Evolutionary conservation across 2,797 vertebrate genomes (phyloP).

Genomic region (Octomys mimax): DNA sequence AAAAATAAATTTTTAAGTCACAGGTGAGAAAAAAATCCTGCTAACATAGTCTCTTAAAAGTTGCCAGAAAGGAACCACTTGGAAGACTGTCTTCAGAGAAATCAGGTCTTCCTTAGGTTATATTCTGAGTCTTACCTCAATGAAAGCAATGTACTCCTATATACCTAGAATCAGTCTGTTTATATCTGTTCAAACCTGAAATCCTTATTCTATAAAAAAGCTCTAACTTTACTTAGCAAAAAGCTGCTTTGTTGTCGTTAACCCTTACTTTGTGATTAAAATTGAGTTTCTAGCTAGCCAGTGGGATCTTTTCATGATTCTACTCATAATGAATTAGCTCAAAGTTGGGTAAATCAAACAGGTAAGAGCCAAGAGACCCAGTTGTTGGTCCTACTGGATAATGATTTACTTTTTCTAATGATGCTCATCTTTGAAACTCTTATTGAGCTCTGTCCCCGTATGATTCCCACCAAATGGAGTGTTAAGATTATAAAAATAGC

Average conservation of each 20-base stretch:
- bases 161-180: not conserved
- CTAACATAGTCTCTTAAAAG: not conserved
- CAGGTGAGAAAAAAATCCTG: not conserved
- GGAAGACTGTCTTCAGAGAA: not conserved
- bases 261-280: not conserved
- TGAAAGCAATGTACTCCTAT: not conserved
- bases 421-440: not conserved
- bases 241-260: not conserved
- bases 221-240: not conserved
- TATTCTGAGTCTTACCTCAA: not conserved
- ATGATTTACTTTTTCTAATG: not conserved
- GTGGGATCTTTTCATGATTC: accelerated
- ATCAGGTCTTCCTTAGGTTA: not conserved
- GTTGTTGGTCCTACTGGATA: not conserved
- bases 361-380: not conserved
- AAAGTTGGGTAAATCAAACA: not conserved
- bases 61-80: not conserved
- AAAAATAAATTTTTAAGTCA: not conserved
- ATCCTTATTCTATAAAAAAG: not conserved
- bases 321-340: not conserved
- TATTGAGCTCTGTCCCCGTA: not conserved
- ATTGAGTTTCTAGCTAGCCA: not conserved
- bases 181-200: not conserved
- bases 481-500: not conserved
- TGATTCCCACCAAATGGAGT: not conserved